phyloP scores from a whole-genome alignment of 2,888 invertebrate species.

The Dermolepida albohirtum region DNA sequence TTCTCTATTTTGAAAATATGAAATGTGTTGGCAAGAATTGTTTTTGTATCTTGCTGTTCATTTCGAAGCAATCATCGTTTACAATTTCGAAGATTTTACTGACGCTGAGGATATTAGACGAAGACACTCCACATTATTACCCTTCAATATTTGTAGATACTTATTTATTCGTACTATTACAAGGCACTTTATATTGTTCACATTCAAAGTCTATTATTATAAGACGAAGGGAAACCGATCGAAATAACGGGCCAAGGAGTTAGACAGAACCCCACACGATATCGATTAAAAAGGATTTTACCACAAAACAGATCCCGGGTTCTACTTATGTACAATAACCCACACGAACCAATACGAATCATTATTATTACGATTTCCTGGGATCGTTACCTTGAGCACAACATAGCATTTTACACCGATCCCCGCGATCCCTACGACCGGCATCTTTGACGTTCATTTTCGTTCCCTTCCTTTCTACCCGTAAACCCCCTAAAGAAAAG shows the following conservation, averaged over 20 bases:
- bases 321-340: conserved; percentile 9
- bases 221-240: conserved; percentile 13
- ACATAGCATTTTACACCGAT: conserved; percentile 28
- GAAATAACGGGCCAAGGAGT: conserved; percentile 14
- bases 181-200: conserved; percentile 24
- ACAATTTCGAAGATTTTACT: no score
- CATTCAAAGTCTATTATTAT: conserved; percentile 33
- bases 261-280: conserved; percentile 1
- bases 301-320: conserved; percentile 18
- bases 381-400: conserved; percentile 34
- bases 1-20: no score
- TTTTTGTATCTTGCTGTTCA: no score
- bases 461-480: conserved; percentile 43
- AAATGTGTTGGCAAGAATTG: no score
- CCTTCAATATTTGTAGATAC: no score
- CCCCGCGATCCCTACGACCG: conserved; percentile 21
- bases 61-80: no score
- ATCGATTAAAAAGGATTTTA: conserved; percentile 21
- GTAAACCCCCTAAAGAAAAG: conserved; percentile 30
- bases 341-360: conserved; percentile 24
- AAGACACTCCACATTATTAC: no score
- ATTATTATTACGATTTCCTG: conserved; percentile 47
- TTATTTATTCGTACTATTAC: conserved; percentile 12
- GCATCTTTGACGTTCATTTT: conserved; percentile 38
- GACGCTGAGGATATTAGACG: no score